Evolutionary conservation across 92 coral and sea anemone genomes (phyloP), one percentile per base, ranked within the genome.

Genomic region (Blastomussa wellsi): DNA sequence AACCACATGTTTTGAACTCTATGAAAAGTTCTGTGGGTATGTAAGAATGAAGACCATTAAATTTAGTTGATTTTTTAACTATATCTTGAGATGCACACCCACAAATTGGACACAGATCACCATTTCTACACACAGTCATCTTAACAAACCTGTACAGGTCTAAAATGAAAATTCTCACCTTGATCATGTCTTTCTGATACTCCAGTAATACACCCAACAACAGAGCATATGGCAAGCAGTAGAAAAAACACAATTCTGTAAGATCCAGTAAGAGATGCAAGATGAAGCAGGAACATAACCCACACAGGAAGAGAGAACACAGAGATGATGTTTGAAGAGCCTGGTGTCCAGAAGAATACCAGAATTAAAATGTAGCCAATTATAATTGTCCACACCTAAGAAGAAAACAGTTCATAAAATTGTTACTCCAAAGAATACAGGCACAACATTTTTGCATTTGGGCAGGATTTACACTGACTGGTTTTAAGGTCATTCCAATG

Each of bases 231-330:
- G 71, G 90, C 80, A 57, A 96, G 91, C 67, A 87, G 78, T 74
- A 94, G 60, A 79, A 94, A 89, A 85, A 96, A 82, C 24, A 91
- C 95, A 49, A 96, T 90, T 64, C 98, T 87, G 88, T 88, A 94
- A 38, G 93, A 88, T 60, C 98, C 98, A 90, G 99, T 97, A 41
- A 96, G 92, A 26, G 99, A 89, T 48, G 94, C 95, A 39, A 96
- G 74, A 82, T 96, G 96, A 55, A 92, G 82, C 28, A 94, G 86
- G 53, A 96, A 79, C 70, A 89, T 89, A 76, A 87, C 86, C 99
- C 99, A 96, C 31, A 96, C 97, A 81, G 99, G 99, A 4, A 94
- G 80, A 31, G 99, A 92, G 75, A 96, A 87, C 69, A 89, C 64
- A 2, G 91, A 92, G 73, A 96, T 87, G 64, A 82, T 57, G 32